phyloP scores from a whole-genome alignment of 2,113 vertebrate species.

The Oryzias celebensis region DNA sequence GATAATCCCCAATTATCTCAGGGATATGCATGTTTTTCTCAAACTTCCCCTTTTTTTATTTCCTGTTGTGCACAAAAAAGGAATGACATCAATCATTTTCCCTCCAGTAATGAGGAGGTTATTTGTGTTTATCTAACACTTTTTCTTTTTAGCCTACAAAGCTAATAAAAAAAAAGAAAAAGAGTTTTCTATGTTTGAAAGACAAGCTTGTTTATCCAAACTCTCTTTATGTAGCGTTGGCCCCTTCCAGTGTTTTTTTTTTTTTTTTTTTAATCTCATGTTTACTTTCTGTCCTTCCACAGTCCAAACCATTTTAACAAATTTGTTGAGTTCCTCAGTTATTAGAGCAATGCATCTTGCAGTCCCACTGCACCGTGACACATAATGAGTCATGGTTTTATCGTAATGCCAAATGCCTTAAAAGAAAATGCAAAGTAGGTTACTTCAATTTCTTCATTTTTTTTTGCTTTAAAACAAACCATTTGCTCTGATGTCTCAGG shows the following conservation, averaged over 20 bases:
- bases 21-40: constrained; percentile 38
- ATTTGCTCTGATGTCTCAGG: constrained; percentile 7
- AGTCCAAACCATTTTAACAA: constrained; percentile 1
- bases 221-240: constrained; percentile 19
- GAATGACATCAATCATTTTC: constrained; percentile 40
- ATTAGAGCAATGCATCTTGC: constrained; percentile 3
- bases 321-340: constrained; percentile 9
- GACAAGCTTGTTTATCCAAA: constrained; percentile 29
- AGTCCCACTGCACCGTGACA: constrained; percentile 6
- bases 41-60: constrained; percentile 21
- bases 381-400: constrained; percentile 10
- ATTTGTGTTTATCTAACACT: constrained; percentile 26
- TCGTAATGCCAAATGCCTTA: constrained; percentile 14
- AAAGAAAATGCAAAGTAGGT: constrained; percentile 5
- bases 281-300: constrained; percentile 17
- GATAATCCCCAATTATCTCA: constrained; percentile 49
- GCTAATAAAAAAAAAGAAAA: constrained; percentile 6
- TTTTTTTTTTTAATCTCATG: constrained; percentile 8
- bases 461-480: constrained; percentile 1
- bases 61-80: constrained; percentile 32
- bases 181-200: constrained; percentile 23
- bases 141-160: constrained; percentile 19
- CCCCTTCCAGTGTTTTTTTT: constrained; percentile 8
- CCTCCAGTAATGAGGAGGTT: constrained; percentile 30
- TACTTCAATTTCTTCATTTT: constrained; percentile 15